Base-by-base conservation (phyloP, 2,888 invertebrate genomes). In the Aricia artaxerxes region DNA sequence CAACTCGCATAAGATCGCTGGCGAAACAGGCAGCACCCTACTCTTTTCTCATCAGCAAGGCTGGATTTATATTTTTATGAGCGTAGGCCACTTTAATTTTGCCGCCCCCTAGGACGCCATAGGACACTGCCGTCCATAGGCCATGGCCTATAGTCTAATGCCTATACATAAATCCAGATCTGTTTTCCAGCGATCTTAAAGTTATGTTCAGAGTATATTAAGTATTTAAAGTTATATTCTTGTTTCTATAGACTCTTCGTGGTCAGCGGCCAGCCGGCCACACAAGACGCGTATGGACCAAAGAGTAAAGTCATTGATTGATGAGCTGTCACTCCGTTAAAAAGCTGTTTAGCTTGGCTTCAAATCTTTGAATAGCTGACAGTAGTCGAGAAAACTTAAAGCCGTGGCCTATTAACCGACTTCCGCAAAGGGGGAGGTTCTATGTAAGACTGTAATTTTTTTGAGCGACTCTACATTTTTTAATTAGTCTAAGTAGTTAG, bases 211-310 rank as follows among this genome's bases (percentile, higher is more conserved):
- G 61, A 1, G 4, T 53, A 13, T 13, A 53, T 3, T 35, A 35
- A 35, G 3, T 13, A 53, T 3, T 2, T 13, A 13, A 11, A 53
- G 53, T 53, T 57, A 57, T 16, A 57, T 53, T 13, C 13, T 16
- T 4, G 57, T 57, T 57, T 57, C 57, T 57, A 16, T 57, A 13
- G 24, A 24, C 24, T 2, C 49, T 49, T 57, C 61, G 61, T 61
- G 61, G 61, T 24, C 61, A 24, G 24, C 61, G 24, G 31, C 64
- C 64, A 13, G 9, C 9, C 61, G 24, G 31, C 64, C 64, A 13
- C 64, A 69, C 64, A 69, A 69, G 64, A 69, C 64, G 31, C 64
- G 31, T 69, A 69, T 69, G 64, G 31, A 35, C 64, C 31, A 69
- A 69, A 61, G 35, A n/a, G 61, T 61, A 31, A 69, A 31, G 11